A percentile compares a stretch with the other conserved stretches of the same genome.
Evolutionary conservation across 2,113 vertebrate species (phyloP).

Genomic region (Tragelaphus buxtoni): DNA sequence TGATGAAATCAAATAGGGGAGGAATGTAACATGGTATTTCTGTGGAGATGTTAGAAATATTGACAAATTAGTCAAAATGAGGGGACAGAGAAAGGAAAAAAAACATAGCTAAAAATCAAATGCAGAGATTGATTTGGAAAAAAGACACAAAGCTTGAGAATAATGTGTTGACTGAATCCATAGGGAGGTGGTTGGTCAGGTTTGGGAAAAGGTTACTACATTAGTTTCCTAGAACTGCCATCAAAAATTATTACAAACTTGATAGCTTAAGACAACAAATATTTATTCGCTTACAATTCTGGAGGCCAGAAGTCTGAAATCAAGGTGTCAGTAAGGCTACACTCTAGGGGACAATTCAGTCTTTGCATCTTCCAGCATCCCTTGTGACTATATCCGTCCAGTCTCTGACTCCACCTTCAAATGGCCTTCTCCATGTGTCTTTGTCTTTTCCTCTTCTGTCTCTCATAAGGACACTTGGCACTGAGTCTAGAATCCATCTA

Average conservation of each 20-base stretch:
- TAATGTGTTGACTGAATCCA: background rate
- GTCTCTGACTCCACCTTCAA: background rate
- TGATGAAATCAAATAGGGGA: background rate
- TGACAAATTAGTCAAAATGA: background rate
- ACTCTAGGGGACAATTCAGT: background rate
- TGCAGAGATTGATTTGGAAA: background rate
- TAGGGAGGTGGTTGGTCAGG: background rate
- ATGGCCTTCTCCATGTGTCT: background rate
- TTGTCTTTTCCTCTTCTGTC: background rate
- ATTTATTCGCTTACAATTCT: background rate
- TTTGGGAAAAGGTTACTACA: background rate
- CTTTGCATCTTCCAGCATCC: background rate
- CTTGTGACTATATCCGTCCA: background rate
- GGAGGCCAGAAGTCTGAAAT: background rate
- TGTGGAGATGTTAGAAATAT: background rate
- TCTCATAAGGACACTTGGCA: background rate
- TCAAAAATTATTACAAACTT: background rate
- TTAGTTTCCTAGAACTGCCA: background rate
- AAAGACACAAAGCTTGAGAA: background rate
- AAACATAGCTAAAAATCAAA: background rate
- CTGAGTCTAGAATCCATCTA: background rate
- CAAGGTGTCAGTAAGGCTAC: background rate
- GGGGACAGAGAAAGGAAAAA: background rate
- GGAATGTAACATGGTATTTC: background rate
- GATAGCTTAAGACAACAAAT: background rate